A percentile compares a stretch with the other conserved stretches of the same genome.
Conservation (phyloP, 2,113 vertebrate genomes). For the Cyphomyrus discorhynchus region DNA sequence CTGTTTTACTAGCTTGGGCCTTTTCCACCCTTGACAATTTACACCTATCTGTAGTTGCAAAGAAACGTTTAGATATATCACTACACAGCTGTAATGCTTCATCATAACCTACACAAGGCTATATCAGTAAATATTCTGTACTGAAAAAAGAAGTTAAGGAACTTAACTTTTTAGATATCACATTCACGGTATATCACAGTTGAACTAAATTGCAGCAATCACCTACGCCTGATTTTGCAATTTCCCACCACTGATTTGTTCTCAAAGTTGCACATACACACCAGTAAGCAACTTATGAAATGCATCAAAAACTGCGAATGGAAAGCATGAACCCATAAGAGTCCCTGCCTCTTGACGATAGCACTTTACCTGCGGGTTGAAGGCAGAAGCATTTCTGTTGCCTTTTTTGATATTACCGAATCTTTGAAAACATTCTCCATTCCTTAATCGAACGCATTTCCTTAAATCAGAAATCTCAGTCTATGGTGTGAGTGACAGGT, state of each 20-base stretch:
- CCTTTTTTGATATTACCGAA: not conserved
- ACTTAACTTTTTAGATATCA: not conserved
- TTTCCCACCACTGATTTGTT: not conserved
- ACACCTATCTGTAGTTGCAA: not conserved
- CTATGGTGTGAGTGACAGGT: conserved; percentile 8
- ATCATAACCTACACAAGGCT: not conserved
- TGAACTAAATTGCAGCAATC: not conserved
- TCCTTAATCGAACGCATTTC: conserved; percentile 3
- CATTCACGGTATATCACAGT: not conserved
- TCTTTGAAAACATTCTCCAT: not conserved
- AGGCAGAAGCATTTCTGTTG: not conserved
- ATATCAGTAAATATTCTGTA: not conserved
- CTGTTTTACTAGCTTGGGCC: not conserved
- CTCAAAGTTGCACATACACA: not conserved
- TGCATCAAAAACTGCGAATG: not conserved
- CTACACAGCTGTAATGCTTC: not conserved
- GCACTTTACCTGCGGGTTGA: conserved; percentile 11
- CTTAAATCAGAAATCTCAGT: conserved; percentile 14
- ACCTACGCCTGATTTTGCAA: not conserved
- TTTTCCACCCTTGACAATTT: not conserved
- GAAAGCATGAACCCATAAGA: not conserved
- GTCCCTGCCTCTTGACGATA: not conserved
- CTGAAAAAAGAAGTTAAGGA: conserved; percentile 17
- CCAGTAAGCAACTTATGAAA: conserved; percentile 12
- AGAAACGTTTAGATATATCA: not conserved